phyloP scores from a whole-genome alignment of 1,140 invertebrate species.

The Pantala flavescens region DNA sequence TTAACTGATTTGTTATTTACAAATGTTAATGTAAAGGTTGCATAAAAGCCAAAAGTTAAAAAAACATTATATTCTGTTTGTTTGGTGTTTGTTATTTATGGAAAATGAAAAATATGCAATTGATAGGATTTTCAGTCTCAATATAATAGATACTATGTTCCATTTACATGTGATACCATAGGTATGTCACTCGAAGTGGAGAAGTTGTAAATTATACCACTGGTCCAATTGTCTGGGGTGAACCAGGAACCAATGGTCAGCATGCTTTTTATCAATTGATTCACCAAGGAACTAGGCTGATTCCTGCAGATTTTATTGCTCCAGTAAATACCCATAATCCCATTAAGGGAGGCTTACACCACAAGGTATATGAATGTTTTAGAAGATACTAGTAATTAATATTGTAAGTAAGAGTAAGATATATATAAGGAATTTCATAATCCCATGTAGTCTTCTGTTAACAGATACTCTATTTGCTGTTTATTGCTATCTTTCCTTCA shows the following conservation, averaged over 20 bases:
- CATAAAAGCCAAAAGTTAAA: too few relatives aligned
- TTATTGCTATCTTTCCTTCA: neutral
- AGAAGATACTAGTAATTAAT: neutral
- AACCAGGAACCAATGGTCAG: conserved; percentile 99
- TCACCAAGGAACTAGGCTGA: conserved; percentile 79
- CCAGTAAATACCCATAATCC: conserved; percentile 90
- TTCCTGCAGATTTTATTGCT: conserved; percentile 96
- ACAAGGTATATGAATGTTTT: conserved; percentile 39
- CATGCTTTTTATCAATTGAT: conserved; percentile 97
- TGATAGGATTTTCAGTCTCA: too few relatives aligned
- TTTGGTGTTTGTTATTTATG: too few relatives aligned
- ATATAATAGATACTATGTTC: too few relatives aligned
- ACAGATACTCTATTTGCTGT: neutral
- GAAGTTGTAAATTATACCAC: conserved; percentile 67
- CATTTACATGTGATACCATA: conserved; percentile 19
- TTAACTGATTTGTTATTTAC: too few relatives aligned
- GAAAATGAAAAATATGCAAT: too few relatives aligned
- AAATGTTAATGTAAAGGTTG: too few relatives aligned
- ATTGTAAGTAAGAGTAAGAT: too few relatives aligned
- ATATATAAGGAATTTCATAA: neutral
- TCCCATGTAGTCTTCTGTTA: neutral
- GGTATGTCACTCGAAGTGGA: conserved; percentile 59
- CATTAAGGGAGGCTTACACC: conserved; percentile 61
- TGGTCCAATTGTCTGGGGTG: conserved; percentile 89
- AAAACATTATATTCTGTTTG: too few relatives aligned